Evolutionary conservation across 2,888 invertebrate species (phyloP), one percentile per base, ranked within the genome.

Genomic region (Trichopoda pennipes): DNA sequence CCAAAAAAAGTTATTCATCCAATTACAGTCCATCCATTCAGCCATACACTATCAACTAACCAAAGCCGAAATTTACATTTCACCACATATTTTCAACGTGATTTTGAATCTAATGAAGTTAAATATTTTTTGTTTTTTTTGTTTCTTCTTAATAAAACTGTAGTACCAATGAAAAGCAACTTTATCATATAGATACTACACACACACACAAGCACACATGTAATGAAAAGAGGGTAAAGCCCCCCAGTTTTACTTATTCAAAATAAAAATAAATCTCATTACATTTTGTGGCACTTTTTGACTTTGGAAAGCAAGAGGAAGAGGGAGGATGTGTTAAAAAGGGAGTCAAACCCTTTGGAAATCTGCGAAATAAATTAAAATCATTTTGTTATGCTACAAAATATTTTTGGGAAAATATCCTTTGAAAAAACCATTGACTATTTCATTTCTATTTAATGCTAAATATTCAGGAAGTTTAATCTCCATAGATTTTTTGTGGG

Each of bases 391-490:
- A 53, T 53, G 17, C 23, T n/a, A 55, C 19, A 23, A 14, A 38
- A 66, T 21, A 6, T 32, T 47, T n/a, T 56, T 35, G 16, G 28
- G 47, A 60, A 55, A 16, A 76, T 68, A 60, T 61, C 60, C 68
- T 68, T 60, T 60, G 3, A 19, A 16, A 19, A 51, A 17, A 42
- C 12, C 60, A 35, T 23, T 49, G 23, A 64, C 35, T 38, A 64
- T 64, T 64, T 42, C 64, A 53, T 64, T 51, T 44, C 23, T 56
- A 72, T 21, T 64, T 28, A 28, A 21, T 76, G 42, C 51, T 69
- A 56, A 55, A 74, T 75, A 69, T 75, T 35, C 80, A 69, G 80
- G 80, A 75, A 69, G 75, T 80, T 75, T 80, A 80, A 80, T 80
- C 74, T 75, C 42, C 49, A 63, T 75, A 69, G 69, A 44, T 69